phyloP scores from a whole-genome alignment of 2,113 vertebrate genomes.

The Rhizomys pruinosus region DNA sequence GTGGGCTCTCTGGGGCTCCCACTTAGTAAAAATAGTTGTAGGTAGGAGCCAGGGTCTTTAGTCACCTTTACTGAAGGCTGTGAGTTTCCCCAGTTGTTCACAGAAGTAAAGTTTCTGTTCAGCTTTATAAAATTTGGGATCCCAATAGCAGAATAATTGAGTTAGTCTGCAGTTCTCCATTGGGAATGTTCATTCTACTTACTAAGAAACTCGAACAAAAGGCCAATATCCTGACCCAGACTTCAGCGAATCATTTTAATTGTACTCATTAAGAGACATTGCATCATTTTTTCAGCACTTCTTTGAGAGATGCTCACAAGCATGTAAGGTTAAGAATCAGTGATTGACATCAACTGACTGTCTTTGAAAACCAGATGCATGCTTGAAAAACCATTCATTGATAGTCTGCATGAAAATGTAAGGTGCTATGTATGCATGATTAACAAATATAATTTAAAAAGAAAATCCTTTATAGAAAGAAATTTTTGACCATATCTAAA shows the following conservation, averaged over 20 bases:
- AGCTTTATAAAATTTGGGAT: background rate
- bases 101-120: background rate
- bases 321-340: background rate
- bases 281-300: background rate
- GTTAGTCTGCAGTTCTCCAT: background rate
- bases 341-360: background rate
- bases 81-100: background rate
- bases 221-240: background rate
- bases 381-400: background rate
- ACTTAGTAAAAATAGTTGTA: background rate
- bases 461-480: too few species aligned
- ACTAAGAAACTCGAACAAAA: background rate
- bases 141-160: background rate
- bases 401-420: background rate
- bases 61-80: background rate
- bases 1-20: background rate
- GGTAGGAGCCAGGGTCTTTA: background rate
- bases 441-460: background rate
- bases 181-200: background rate
- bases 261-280: background rate
- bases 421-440: background rate
- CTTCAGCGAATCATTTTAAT: too few species aligned
- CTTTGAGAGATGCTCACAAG: background rate
- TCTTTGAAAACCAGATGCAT: background rate
- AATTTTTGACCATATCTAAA: too few species aligned